phyloP scores from a whole-genome alignment of 2,113 vertebrate genomes.

The Pelusios castaneus region DNA sequence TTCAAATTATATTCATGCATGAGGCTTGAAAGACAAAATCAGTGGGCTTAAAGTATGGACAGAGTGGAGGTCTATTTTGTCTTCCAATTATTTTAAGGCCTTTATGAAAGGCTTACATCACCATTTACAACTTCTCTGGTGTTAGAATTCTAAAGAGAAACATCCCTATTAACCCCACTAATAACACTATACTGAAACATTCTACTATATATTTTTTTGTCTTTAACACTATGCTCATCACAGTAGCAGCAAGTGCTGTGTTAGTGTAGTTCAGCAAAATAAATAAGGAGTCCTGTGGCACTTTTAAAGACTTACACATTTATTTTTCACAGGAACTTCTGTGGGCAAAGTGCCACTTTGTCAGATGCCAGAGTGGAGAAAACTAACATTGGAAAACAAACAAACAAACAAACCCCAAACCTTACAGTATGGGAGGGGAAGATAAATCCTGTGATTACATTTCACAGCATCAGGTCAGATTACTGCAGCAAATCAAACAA shows the following conservation, averaged over 20 bases:
- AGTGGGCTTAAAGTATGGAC: not conserved
- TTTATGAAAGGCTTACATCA: not conserved
- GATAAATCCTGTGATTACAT: no score
- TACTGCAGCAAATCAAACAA: no score
- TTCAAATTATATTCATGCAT: not conserved
- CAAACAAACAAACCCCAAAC: no score
- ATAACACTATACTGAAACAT: not conserved
- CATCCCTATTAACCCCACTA: not conserved
- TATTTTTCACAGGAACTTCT: no score
- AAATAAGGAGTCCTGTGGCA: no score
- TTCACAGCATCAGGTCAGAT: no score
- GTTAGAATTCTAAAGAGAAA: not conserved
- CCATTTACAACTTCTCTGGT: not conserved
- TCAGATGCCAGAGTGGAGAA: no score
- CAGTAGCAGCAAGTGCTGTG: not conserved
- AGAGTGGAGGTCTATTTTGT: not conserved
- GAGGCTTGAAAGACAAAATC: not conserved
- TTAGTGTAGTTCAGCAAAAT: no score
- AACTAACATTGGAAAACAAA: no score
- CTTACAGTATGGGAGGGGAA: no score
- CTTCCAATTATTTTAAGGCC: not conserved
- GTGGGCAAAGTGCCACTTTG: no score
- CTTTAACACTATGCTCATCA: not conserved
- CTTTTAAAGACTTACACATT: no score
- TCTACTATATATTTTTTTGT: not conserved